phyloP scores from a whole-genome alignment of 2,888 invertebrate species.

The Synanthedon vespiformis region DNA sequence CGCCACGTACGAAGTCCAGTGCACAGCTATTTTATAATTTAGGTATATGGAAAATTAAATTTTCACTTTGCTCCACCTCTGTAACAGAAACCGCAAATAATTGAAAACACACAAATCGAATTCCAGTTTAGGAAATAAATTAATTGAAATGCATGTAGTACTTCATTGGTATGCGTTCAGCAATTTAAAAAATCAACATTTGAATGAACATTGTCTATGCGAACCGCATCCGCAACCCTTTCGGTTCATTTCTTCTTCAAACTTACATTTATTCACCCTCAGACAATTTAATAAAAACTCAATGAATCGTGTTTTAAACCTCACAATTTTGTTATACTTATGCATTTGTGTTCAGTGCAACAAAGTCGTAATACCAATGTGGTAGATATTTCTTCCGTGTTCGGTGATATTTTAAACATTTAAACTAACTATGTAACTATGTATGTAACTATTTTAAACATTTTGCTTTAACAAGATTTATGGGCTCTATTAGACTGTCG shows the following conservation, averaged over 20 bases:
- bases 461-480: too few species aligned
- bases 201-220: constrained; percentile 41
- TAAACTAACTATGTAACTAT: too few species aligned
- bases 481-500: too few species aligned
- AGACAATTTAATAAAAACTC: constrained; percentile 42
- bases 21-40: too few species aligned
- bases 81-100: not conserved
- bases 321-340: constrained; percentile 3
- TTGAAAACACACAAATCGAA: not conserved
- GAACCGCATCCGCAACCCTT: constrained; percentile 48
- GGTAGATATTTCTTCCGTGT: too few species aligned
- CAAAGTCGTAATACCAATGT: too few species aligned
- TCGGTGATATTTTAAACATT: too few species aligned
- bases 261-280: constrained; percentile 49
- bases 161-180: constrained; percentile 42
- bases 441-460: too few species aligned
- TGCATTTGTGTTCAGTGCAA: not conserved
- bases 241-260: constrained; percentile 51
- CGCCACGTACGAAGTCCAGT: too few species aligned
- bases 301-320: constrained; percentile 16
- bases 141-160: constrained; percentile 26
- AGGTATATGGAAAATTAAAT: too few species aligned
- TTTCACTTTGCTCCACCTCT: not conserved
- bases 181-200: constrained; percentile 52
- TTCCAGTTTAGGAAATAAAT: constrained; percentile 14